These are phyloP conservation scores for Pangasianodon gigas DNA, from an alignment of 2,113 vertebrate species.

Conservation along the genomic window DNA sequence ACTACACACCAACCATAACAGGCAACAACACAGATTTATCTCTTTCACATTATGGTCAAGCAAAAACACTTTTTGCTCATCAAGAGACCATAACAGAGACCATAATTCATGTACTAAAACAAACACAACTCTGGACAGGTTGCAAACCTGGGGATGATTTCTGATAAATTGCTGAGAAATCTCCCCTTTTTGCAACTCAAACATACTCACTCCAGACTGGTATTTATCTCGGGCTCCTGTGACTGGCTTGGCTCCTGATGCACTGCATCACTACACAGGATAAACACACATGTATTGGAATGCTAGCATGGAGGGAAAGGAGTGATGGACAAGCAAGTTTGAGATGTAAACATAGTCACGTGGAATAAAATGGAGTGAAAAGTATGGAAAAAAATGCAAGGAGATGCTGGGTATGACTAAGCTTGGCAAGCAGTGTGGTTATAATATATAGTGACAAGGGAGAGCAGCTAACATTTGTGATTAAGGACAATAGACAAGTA, in stretches of 20 bases:
- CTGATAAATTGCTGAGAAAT: background rate
- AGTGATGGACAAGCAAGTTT: constrained; percentile 38
- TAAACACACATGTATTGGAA: constrained; percentile 53
- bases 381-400: background rate
- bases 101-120: background rate
- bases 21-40: background rate
- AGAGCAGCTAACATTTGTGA: background rate
- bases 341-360: background rate
- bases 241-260: constrained; percentile 52
- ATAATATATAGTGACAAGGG: background rate
- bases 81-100: background rate
- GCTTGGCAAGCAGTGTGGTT: background rate
- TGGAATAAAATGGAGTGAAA: background rate
- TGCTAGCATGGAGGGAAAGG: constrained; percentile 36
- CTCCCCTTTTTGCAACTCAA: constrained; percentile 22
- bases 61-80: constrained; percentile 2
- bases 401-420: background rate
- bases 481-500: background rate
- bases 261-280: constrained; percentile 69
- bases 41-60: background rate
- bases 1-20: background rate
- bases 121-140: constrained; percentile 1
- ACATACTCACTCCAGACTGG: constrained; percentile 74
- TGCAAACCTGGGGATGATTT: constrained; percentile 1
- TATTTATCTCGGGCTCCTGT: constrained; percentile 63